A percentile compares a stretch with the other conserved stretches of the same genome.
These are phyloP conservation scores for Epinephelus moara DNA, from an alignment of 2,113 vertebrate species.

Conservation along the genomic window DNA sequence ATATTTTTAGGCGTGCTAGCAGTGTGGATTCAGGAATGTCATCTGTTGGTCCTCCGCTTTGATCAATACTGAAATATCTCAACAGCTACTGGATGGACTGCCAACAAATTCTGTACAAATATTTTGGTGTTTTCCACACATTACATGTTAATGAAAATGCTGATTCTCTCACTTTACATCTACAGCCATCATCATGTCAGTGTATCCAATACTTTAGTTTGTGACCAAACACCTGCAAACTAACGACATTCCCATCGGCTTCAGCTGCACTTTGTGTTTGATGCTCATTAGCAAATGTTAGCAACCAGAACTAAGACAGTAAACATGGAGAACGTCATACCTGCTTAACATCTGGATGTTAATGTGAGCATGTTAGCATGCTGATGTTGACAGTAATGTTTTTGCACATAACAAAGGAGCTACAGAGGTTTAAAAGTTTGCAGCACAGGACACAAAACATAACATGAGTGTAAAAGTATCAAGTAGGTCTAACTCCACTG, in stretches of 20 bases:
- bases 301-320: background rate
- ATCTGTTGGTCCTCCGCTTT: background rate
- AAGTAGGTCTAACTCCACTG: too few species aligned
- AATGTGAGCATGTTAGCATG: background rate
- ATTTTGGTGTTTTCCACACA: background rate
- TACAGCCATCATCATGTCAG: background rate
- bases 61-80: background rate
- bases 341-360: background rate
- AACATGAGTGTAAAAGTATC: too few species aligned
- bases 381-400: background rate
- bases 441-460: too few species aligned
- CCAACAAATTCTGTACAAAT: background rate
- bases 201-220: background rate
- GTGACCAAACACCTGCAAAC: background rate
- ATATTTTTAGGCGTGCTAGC: background rate
- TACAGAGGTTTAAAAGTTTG: too few species aligned
- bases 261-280: background rate
- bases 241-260: background rate
- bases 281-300: background rate
- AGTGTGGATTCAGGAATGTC: background rate
- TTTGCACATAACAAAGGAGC: too few species aligned
- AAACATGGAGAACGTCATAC: background rate
- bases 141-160: slow-evolving; percentile 1
- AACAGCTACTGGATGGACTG: background rate
- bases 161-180: background rate